These are phyloP conservation scores for Haliaeetus leucogaster DNA, from an alignment of 2,113 vertebrate genomes.

Conservation along the genomic window DNA sequence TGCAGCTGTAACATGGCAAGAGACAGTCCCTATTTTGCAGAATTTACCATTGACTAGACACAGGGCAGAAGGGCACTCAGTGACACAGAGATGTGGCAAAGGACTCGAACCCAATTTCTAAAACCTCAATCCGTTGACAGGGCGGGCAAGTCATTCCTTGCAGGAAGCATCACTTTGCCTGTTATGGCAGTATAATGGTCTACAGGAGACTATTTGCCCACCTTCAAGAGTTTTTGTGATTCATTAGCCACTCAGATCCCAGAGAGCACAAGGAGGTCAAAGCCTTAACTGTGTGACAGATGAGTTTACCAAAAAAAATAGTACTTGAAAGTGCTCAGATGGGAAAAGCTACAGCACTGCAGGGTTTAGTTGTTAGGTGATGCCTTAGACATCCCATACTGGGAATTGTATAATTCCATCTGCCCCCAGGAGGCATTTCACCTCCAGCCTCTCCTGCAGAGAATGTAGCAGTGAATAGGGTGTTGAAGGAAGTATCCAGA, in stretches of 20 bases:
- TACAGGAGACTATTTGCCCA: background rate
- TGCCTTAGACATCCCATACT: background rate
- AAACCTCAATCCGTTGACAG: background rate
- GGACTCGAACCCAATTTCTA: background rate
- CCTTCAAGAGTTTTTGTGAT: background rate
- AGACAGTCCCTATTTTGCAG: background rate
- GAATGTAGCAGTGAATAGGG: background rate
- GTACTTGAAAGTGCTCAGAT: background rate
- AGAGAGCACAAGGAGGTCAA: background rate
- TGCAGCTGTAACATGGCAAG: rapidly evolving
- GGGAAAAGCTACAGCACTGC: background rate
- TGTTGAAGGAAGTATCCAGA: background rate
- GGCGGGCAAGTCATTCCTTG: background rate
- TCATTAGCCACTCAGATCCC: background rate
- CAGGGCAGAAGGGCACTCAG: background rate
- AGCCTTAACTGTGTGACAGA: background rate
- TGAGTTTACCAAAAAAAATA: background rate
- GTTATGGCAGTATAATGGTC: background rate
- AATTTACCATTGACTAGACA: background rate
- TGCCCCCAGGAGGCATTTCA: background rate
- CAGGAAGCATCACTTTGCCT: background rate
- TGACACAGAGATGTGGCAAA: background rate
- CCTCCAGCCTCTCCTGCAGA: background rate
- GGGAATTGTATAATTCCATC: background rate
- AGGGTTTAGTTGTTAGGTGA: background rate